Base-by-base conservation (phyloP, 2,113 vertebrate species). In the Neotoma lepida region DNA sequence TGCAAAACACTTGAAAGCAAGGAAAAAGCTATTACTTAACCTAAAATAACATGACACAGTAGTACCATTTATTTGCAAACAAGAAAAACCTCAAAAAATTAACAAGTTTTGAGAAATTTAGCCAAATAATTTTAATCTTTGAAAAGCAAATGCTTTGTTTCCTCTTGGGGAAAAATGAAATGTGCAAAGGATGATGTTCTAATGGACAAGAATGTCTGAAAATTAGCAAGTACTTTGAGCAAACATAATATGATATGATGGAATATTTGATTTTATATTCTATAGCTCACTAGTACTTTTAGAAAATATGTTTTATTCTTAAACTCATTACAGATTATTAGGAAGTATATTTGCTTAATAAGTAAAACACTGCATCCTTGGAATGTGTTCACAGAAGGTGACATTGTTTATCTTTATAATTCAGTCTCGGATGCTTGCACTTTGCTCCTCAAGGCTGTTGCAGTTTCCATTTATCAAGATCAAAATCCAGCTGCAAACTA, bases 391-490 rank as follows among this genome's bases (percentile, higher is more conserved):
- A 61, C 28, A 63, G 49, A 95, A 28, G 78, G 87, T 88, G 28
- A 86, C 68, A 81, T 85, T 93, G 96, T 97, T 96, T 93, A 97
- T 91, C 80, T 95, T 89, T 91, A 51, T 64, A 92, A 95, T 96
- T 56, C 9, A 88, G 97, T 94, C 88, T 41, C 93, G 61, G 93
- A 73, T 39, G 22, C 49, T 96, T 96, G 96, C 85, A 96, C 70
- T 93, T 95, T 91, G 94, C 93, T 97, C 85, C 66, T 95, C 35
- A 86, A 70, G 24, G 15, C 74, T 96, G n/a, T 0, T 95, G 93
- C 94, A 46, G 30, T 78, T 70, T 68, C 8, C 6, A 51, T 49
- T 91, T 88, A 74, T 33, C 33, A 63, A 90, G 39, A 89, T 33
- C 82, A 44, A 86, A 66, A 63, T 35, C 7, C 78, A 77, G 51